These are phyloP conservation scores for Myocastor coypus DNA, from an alignment of 2,113 vertebrate species.

Conservation along the genomic window DNA sequence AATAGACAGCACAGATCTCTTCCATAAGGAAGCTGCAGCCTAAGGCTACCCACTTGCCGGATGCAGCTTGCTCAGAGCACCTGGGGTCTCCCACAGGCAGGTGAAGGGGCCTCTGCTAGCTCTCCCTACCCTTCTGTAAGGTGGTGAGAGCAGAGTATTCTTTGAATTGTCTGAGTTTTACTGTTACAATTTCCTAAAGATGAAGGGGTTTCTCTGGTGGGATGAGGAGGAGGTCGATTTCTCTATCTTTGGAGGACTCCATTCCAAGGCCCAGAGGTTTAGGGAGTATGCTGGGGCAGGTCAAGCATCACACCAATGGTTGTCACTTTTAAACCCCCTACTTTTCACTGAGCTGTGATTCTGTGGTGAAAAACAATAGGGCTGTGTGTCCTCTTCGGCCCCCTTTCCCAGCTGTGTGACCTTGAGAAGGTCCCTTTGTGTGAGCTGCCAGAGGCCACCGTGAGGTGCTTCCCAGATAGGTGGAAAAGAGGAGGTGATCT, in stretches of 20 bases:
- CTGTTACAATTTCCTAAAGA: not conserved
- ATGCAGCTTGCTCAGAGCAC: not conserved
- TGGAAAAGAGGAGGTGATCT: conserved; percentile 39
- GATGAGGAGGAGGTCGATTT: not conserved
- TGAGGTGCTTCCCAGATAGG: not conserved
- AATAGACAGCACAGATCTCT: not conserved
- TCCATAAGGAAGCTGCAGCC: not conserved
- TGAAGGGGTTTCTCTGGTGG: conserved; percentile 26
- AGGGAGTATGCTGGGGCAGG: not conserved
- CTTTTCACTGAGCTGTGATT: not conserved
- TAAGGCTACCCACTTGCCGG: conserved; percentile 5
- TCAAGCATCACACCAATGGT: not conserved
- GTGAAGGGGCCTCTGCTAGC: not conserved
- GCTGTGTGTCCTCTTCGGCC: conserved; percentile 10
- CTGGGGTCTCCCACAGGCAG: not conserved
- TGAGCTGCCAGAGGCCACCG: conserved; percentile 4
- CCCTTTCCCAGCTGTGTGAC: conserved; percentile 57
- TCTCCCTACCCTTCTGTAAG: not conserved
- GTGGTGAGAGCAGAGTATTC: not conserved
- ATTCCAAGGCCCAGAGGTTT: not conserved
- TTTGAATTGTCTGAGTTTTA: conserved; percentile 54
- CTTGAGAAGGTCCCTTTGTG: conserved; percentile 57
- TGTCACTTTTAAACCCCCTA: conserved; percentile 23
- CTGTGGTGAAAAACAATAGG: conserved; percentile 34
- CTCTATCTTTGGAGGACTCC: conserved; percentile 44